Base-by-base conservation (phyloP, 2,113 vertebrate genomes). In the Lepidothrix coronata region DNA sequence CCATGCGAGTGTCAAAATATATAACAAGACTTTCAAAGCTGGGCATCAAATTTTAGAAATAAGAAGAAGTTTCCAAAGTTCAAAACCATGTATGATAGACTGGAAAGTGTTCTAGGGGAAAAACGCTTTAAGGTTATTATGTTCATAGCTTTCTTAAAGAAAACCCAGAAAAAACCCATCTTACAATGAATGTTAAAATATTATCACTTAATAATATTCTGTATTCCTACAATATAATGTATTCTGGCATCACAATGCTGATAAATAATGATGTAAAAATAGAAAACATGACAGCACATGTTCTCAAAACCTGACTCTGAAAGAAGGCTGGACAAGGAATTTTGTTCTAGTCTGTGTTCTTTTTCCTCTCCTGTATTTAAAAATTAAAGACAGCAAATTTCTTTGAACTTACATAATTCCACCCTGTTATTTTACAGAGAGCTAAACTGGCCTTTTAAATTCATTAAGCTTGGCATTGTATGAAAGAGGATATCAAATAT, bases 401-500 rank as follows among this genome's bases (percentile, higher is more conserved):
- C 55, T 85, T 88, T 93, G 65, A 90, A 90, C 68, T 88, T 84
- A 76, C 16, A 74, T 67, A 77, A 96, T 80, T 85, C 46, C 28
- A 77, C 46, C 18, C 46, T 52, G 54, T 85, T 93, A 74, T 90
- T 90, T 95, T 97, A 55, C 88, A 94, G 71, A 89, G 55, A 61
- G 63, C 67, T 94, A 67, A 96, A 86, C 14, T 13, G 28, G 59
- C 72, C 79, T 94, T 90, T 92, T 72, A 82, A 93, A 94, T 92
- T 91, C 95, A 91, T 89, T 91, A 93, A 91, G 77, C 76, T 54
- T 95, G 93, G 87, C 89, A 95, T 59, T 82, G 51, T 95, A 95
- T 93, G 62, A 97, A 96, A 95, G 92, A 86, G 94, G 95, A 67
- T 81, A 95, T 88, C 96, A 95, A 91, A 95, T 91, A 95, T 91